Conservation (phyloP, 2,113 vertebrate genomes). For the Lampris incognitus region DNA sequence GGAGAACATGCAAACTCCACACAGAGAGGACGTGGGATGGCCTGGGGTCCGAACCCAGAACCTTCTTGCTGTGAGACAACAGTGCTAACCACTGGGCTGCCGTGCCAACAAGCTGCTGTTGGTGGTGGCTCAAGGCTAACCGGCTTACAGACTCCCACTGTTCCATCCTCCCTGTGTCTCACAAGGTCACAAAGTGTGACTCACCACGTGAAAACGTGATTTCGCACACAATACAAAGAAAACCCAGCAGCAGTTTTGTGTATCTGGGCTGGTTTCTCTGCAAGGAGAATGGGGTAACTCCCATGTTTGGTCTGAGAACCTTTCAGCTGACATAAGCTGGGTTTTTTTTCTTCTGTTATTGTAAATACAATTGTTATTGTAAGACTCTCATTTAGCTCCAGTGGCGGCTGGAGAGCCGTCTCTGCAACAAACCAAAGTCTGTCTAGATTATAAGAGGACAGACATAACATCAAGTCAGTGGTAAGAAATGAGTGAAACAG, state of each 20-base stretch:
- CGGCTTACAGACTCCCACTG: conserved; percentile 27
- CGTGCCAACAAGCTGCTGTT: no score
- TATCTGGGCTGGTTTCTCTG: background rate
- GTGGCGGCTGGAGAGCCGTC: background rate
- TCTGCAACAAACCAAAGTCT: background rate
- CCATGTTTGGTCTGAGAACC: background rate
- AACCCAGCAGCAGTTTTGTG: no score
- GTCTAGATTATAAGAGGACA: conserved; percentile 11
- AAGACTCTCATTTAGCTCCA: background rate
- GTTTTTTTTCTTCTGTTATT: background rate
- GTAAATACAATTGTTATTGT: background rate
- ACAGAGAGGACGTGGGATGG: no score
- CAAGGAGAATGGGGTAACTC: background rate
- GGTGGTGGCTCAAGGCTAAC: background rate
- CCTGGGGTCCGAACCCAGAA: no score
- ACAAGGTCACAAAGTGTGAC: conserved; percentile 30
- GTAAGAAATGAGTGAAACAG: conserved; percentile 42
- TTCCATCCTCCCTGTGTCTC: conserved; percentile 36
- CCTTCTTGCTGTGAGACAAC: no score
- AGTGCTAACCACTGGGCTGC: no score
- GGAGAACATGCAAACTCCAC: no score
- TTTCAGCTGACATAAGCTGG: background rate
- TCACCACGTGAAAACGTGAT: conserved; percentile 21
- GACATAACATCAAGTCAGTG: conserved; percentile 7
- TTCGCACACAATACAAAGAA: background rate